Percentiles rank a stretch among this genome's conserved stretches.
Evolutionary conservation across 2,113 vertebrate species (phyloP).

Genomic region (Pelobates fuscus): DNA sequence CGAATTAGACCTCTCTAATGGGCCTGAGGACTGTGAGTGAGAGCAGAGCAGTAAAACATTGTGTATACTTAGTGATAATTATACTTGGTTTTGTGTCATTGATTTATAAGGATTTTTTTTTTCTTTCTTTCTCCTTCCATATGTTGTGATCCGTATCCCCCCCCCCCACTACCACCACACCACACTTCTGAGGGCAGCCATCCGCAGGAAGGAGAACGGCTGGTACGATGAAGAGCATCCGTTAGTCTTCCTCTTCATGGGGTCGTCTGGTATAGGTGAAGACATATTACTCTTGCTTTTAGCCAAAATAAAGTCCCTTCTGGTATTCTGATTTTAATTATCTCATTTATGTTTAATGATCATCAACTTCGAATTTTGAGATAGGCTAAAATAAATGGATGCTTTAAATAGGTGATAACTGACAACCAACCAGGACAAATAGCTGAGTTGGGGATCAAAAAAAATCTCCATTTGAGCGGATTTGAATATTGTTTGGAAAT

Average conservation of each 20-base stretch:
- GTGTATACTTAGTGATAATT: slow-evolving; percentile 87
- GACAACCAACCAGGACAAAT: too few relatives aligned
- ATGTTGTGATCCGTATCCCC: background rate
- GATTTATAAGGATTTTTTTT: slow-evolving; percentile 75
- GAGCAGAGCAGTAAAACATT: slow-evolving; percentile 77
- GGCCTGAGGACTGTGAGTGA: slow-evolving; percentile 82
- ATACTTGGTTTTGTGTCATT: slow-evolving; percentile 76
- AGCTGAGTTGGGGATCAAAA: too few relatives aligned
- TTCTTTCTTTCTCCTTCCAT: slow-evolving; percentile 39
- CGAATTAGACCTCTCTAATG: slow-evolving; percentile 95
- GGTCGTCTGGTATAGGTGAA: slow-evolving; percentile 96
- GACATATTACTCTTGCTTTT: background rate
- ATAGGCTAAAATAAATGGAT: too few relatives aligned
- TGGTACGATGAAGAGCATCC: slow-evolving; percentile 98
- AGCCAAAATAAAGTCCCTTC: background rate
- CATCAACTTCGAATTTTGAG: too few relatives aligned
- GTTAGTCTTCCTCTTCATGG: slow-evolving; percentile 94
- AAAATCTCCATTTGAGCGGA: too few relatives aligned
- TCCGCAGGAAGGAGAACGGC: slow-evolving; percentile 97
- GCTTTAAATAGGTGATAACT: too few relatives aligned
- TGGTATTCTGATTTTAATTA: too few relatives aligned
- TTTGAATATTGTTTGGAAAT: too few relatives aligned
- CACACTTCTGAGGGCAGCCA: slow-evolving; percentile 76
- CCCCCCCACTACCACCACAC: slow-evolving; percentile 20
- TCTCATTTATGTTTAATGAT: too few relatives aligned